These are phyloP conservation scores for Melanotaenia trifasciata DNA, from an alignment of 2,797 vertebrate species.

Conservation along the genomic window DNA sequence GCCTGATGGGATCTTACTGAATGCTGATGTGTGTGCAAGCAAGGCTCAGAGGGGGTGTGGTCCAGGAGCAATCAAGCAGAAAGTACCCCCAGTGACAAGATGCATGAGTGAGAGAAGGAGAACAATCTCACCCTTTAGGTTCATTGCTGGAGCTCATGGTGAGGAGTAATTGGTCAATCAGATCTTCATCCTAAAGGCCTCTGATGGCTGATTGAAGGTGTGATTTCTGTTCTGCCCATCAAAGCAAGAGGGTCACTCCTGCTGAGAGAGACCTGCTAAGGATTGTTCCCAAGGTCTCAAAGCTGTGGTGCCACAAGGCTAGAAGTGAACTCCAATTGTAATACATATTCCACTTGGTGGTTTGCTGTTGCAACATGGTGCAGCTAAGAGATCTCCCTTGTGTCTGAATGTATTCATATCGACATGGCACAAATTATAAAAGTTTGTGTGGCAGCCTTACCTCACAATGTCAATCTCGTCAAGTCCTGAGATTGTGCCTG, in stretches of 20 bases:
- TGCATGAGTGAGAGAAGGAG: slow-evolving; percentile 63
- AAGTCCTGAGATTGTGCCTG: slow-evolving; percentile 59
- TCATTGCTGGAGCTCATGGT: slow-evolving; percentile 62
- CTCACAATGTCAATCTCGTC: slow-evolving; percentile 50
- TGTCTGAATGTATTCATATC: slow-evolving; percentile 38
- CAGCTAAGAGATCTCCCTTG: slow-evolving; percentile 34
- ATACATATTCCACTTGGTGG: slow-evolving; percentile 28
- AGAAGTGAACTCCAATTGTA: slow-evolving; percentile 41
- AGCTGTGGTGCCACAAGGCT: slow-evolving; percentile 46
- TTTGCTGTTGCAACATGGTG: slow-evolving; percentile 50
- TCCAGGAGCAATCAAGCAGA: slow-evolving; percentile 80
- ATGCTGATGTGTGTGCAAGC: slow-evolving; percentile 65
- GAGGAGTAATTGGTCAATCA: slow-evolving; percentile 81
- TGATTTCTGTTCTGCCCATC: slow-evolving; percentile 78
- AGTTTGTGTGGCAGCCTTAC: slow-evolving; percentile 35
- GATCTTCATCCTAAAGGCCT: slow-evolving; percentile 75
- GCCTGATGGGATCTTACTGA: slow-evolving; percentile 75
- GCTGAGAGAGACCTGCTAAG: slow-evolving; percentile 52
- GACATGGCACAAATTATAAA: slow-evolving; percentile 41
- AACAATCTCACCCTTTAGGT: slow-evolving; percentile 75
- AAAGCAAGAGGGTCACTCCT: slow-evolving; percentile 63
- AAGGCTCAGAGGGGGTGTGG: slow-evolving; percentile 63
- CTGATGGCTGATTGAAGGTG: slow-evolving; percentile 80
- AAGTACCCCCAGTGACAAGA: slow-evolving; percentile 73
- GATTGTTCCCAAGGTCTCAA: slow-evolving; percentile 52